These are phyloP conservation scores for Indicator maculatus DNA, from an alignment of 2,113 vertebrate genomes.

Conservation along the genomic window DNA sequence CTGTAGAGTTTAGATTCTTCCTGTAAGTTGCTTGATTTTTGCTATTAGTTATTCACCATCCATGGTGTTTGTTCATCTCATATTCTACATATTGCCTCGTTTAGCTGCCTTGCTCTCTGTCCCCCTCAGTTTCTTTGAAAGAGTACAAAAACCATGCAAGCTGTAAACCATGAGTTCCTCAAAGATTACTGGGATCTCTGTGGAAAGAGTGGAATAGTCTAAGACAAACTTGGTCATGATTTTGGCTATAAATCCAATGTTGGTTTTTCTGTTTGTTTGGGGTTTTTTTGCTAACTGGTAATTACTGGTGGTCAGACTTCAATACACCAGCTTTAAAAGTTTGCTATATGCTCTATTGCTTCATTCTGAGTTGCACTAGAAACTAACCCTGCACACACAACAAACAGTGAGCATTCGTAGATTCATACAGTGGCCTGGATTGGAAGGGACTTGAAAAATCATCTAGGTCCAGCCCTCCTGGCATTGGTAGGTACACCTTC, in stretches of 20 bases:
- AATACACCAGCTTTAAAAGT: neutral
- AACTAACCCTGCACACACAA: neutral
- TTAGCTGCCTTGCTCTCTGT: neutral
- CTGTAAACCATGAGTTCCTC: neutral
- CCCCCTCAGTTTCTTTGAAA: neutral
- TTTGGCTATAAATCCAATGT: neutral
- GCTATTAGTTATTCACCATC: neutral
- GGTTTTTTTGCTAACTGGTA: neutral
- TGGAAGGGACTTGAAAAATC: too few relatives aligned
- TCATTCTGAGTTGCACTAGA: neutral
- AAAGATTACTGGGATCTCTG: neutral
- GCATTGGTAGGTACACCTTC: too few relatives aligned
- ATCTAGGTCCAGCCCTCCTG: too few relatives aligned
- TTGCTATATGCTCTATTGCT: neutral
- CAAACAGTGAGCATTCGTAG: neutral
- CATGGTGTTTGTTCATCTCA: neutral
- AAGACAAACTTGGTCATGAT: neutral
- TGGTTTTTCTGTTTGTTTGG: too few relatives aligned
- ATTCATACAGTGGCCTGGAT: too few relatives aligned
- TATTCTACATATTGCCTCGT: neutral
- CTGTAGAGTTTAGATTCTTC: neutral
- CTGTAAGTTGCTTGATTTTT: neutral
- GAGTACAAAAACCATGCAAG: accelerated
- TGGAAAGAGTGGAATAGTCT: neutral
- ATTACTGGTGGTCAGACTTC: neutral